These are phyloP conservation scores for Desoria tigrina DNA, from an alignment of 2,888 invertebrate genomes.

Conservation along the genomic window DNA sequence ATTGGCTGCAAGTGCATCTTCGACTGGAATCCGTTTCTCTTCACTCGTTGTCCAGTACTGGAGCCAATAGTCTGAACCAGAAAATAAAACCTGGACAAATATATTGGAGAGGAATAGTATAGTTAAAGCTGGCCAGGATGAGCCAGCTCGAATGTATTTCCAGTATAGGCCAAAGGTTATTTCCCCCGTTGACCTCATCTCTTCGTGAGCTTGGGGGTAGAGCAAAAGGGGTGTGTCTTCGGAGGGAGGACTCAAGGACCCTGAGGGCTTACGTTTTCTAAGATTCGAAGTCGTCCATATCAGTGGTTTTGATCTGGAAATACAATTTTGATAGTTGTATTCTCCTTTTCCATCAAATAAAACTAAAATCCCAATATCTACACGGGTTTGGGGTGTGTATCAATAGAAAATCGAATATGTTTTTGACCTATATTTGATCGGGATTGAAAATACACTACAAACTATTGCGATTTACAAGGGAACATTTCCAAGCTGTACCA, in stretches of 20 bases:
- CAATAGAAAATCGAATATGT: too few species aligned
- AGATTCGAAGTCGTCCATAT: background rate
- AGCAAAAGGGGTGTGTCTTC: conserved; percentile 1
- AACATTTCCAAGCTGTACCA: too few species aligned
- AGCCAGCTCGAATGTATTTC: conserved; percentile 63
- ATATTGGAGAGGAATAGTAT: conserved; percentile 65
- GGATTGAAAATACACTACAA: too few species aligned
- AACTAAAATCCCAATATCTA: conserved; percentile 70
- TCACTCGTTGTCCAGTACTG: conserved; percentile 31
- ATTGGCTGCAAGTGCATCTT: background rate
- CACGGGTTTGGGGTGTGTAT: too few species aligned
- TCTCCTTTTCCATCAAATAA: background rate
- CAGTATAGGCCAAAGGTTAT: conserved; percentile 39
- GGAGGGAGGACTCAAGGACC: background rate
- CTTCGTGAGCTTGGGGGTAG: conserved; percentile 29
- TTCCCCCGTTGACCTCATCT: conserved; percentile 37
- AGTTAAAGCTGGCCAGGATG: conserved; percentile 64
- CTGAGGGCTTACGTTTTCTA: background rate
- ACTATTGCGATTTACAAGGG: too few species aligned
- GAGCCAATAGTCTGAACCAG: conserved; percentile 38
- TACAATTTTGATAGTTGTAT: too few species aligned
- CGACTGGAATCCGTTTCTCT: conserved; percentile 3
- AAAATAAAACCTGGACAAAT: conserved; percentile 32
- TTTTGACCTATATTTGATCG: too few species aligned
- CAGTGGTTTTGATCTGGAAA: conserved; percentile 7